Conservation (phyloP, 2,888 invertebrate genomes). For the Diarsia dahlii region DNA sequence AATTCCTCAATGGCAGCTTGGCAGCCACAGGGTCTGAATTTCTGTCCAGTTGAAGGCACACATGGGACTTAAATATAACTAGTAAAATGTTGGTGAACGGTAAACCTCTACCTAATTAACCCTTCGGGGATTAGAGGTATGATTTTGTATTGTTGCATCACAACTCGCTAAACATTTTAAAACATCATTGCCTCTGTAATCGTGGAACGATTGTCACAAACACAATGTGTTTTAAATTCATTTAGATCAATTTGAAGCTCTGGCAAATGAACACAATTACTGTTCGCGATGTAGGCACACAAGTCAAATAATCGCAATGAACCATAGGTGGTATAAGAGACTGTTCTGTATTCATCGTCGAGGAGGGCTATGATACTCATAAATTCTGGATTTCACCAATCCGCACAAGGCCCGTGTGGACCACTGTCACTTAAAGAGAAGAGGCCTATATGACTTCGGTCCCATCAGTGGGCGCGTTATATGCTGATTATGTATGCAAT, state of each 20-base stretch:
- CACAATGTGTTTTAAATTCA: conserved; percentile 1
- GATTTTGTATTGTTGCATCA: not conserved
- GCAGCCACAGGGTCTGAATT: not conserved
- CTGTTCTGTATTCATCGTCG: not conserved
- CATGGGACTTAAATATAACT: not conserved
- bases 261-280: not conserved
- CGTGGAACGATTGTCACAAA: not conserved
- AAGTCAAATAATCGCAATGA: not conserved
- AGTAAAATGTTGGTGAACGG: not conserved
- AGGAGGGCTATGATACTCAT: not conserved
- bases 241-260: not conserved
- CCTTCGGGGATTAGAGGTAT: not conserved
- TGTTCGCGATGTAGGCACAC: not conserved
- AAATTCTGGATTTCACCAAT: not conserved
- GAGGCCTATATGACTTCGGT: not conserved
- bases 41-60: not conserved
- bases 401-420: not conserved
- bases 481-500: too few species aligned
- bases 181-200: not conserved
- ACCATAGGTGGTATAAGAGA: not conserved
- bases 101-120: not conserved
- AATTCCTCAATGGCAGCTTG: not conserved
- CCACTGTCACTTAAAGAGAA: too few species aligned
- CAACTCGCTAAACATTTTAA: not conserved
- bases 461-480: too few species aligned